Conservation (phyloP, 2,113 vertebrate species). For the Triplophysa tibetana region DNA sequence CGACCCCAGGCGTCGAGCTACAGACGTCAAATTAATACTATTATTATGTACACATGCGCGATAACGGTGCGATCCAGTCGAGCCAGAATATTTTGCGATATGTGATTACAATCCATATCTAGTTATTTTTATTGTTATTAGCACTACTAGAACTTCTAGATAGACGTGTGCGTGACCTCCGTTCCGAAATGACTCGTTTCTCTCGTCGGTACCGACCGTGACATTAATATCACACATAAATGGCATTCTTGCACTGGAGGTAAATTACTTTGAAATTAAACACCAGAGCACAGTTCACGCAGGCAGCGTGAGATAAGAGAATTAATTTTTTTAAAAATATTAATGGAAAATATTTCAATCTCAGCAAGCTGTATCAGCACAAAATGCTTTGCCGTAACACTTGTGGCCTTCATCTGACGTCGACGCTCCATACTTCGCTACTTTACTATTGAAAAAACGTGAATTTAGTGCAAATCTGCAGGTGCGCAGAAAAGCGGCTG, state of each 20-base stretch:
- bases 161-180: constrained; percentile 66
- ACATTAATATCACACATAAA: constrained; percentile 69
- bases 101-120: constrained; percentile 63
- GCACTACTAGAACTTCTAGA: constrained; percentile 68
- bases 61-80: constrained; percentile 97
- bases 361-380: constrained; percentile 35
- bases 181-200: constrained; percentile 65
- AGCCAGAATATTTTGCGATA: constrained; percentile 80
- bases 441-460: background rate
- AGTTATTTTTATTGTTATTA: constrained; percentile 61
- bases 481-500: background rate
- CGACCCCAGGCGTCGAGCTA: constrained; percentile 86
- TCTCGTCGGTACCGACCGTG: constrained; percentile 66
- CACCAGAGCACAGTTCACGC: constrained; percentile 71
- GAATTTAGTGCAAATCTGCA: background rate
- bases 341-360: constrained; percentile 72
- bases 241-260: constrained; percentile 65
- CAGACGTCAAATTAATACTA: constrained; percentile 98
- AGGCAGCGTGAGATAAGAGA: constrained; percentile 68
- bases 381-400: background rate
- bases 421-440: background rate
- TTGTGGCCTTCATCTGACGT: constrained; percentile 13
- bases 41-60: constrained; percentile 99
- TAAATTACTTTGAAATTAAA: constrained; percentile 78
- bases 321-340: constrained; percentile 77